Conservation (phyloP, 1,140 invertebrate genomes). For the Condylostylus longicornis region DNA sequence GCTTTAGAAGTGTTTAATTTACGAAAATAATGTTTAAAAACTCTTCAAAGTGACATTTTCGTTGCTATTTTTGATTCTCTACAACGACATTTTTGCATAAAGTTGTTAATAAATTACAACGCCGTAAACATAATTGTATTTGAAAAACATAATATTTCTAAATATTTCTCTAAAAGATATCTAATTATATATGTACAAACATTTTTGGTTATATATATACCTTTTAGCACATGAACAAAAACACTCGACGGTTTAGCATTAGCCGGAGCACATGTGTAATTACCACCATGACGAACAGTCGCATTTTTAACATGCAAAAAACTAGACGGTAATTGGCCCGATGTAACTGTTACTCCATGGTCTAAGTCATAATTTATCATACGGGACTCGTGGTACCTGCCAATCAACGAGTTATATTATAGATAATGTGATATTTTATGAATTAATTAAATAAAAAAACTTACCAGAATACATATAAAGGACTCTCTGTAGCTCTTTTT, state of each 20-base stretch:
- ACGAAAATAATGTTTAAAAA: too few relatives aligned
- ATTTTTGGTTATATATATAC: too few relatives aligned
- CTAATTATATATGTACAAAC: too few relatives aligned
- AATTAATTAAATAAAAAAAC: constrained; percentile 16
- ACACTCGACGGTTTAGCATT: constrained; percentile 51
- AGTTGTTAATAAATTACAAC: too few relatives aligned
- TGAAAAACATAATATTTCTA: too few relatives aligned
- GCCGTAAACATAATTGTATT: too few relatives aligned
- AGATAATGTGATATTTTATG: too few relatives aligned
- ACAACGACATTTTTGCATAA: too few relatives aligned
- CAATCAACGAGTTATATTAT: not conserved
- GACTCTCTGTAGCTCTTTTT: constrained; percentile 52
- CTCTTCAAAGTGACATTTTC: too few relatives aligned
- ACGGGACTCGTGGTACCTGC: constrained; percentile 46
- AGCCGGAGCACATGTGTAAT: constrained; percentile 53
- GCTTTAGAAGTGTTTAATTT: too few relatives aligned
- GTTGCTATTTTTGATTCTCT: too few relatives aligned
- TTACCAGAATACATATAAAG: constrained; percentile 63
- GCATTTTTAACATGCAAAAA: constrained; percentile 26
- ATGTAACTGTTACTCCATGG: constrained; percentile 30
- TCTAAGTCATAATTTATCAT: constrained; percentile 57
- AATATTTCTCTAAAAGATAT: too few relatives aligned
- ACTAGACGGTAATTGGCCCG: constrained; percentile 23
- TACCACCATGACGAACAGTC: constrained; percentile 37
- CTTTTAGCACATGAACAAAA: constrained; percentile 48